Conservation (phyloP, 2,888 invertebrate genomes). For the Oscheius onirici region DNA sequence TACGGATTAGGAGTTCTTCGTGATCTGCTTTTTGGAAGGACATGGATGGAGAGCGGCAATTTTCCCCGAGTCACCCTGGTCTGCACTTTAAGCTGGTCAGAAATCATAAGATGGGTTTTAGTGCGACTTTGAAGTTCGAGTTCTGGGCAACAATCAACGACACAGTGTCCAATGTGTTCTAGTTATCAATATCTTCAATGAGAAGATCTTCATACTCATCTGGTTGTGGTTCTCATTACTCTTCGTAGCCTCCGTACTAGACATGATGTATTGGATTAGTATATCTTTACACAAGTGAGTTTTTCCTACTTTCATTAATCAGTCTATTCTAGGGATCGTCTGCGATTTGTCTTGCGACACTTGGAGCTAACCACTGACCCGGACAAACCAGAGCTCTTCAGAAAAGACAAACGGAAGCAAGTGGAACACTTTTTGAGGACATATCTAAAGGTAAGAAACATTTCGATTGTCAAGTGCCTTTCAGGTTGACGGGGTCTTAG, state of each 20-base stretch:
- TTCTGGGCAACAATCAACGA: slow-evolving; percentile 70
- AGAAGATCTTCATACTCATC: slow-evolving; percentile 70
- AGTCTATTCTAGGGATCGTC: slow-evolving; percentile 57
- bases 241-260: slow-evolving; percentile 67
- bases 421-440: slow-evolving; percentile 70
- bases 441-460: slow-evolving; percentile 63
- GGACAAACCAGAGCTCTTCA: slow-evolving; percentile 68
- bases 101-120: slow-evolving; percentile 28
- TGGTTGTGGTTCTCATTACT: slow-evolving; percentile 70
- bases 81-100: neutral
- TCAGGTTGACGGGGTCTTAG: slow-evolving; percentile 70
- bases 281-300: slow-evolving; percentile 18
- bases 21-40: slow-evolving; percentile 66
- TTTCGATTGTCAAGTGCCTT: slow-evolving; percentile 22
- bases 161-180: slow-evolving; percentile 71
- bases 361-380: slow-evolving; percentile 70
- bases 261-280: slow-evolving; percentile 71
- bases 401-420: slow-evolving; percentile 70
- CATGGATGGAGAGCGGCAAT: slow-evolving; percentile 70
- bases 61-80: slow-evolving; percentile 68
- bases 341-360: slow-evolving; percentile 70
- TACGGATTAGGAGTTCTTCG: slow-evolving; percentile 70
- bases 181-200: slow-evolving; percentile 71
- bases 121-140: slow-evolving; percentile 71
- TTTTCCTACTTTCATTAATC: neutral